Conservation (phyloP, 1,140 invertebrate species). For the Pogonognathellus flavescens region DNA sequence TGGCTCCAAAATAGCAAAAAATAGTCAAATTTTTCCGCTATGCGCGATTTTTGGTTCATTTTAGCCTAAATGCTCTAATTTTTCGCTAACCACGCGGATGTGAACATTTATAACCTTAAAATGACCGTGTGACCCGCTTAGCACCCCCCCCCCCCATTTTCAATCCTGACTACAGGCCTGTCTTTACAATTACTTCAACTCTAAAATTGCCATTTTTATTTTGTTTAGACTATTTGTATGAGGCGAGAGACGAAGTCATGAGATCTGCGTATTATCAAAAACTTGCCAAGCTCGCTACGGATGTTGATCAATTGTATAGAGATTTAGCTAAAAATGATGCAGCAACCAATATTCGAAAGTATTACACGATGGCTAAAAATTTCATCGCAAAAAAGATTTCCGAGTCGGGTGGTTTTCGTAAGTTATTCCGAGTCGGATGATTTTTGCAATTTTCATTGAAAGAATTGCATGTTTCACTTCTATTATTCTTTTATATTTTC, state of each 20-base stretch:
- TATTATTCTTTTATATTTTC: too few species aligned
- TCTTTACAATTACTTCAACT: too few species aligned
- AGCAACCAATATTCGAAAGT: slow-evolving; percentile 82
- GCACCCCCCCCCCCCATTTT: too few species aligned
- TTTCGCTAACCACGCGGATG: too few species aligned
- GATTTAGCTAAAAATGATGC: slow-evolving; percentile 82
- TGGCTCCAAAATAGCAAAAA: too few species aligned
- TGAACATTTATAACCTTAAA: too few species aligned
- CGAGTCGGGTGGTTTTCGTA: slow-evolving; percentile 37
- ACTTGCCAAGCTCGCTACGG: slow-evolving; percentile 82
- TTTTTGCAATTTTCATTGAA: background rate
- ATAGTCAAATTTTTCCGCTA: too few species aligned
- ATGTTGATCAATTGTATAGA: slow-evolving; percentile 82
- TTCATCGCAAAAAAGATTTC: slow-evolving; percentile 77
- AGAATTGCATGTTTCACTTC: background rate
- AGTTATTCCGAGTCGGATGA: background rate
- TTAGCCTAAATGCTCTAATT: too few species aligned
- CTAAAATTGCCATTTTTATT: too few species aligned
- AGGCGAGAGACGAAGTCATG: slow-evolving; percentile 81
- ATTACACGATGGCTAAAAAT: slow-evolving; percentile 74
- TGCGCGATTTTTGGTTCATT: too few species aligned
- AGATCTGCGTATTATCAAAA: slow-evolving; percentile 84
- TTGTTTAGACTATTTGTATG: slow-evolving; percentile 81
- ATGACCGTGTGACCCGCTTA: too few species aligned
- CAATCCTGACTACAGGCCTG: too few species aligned